A percentile compares a stretch with the other conserved stretches of the same genome.
phyloP scores from a whole-genome alignment of 2,888 invertebrate genomes.

The Sinopyrophorus schimmeli region DNA sequence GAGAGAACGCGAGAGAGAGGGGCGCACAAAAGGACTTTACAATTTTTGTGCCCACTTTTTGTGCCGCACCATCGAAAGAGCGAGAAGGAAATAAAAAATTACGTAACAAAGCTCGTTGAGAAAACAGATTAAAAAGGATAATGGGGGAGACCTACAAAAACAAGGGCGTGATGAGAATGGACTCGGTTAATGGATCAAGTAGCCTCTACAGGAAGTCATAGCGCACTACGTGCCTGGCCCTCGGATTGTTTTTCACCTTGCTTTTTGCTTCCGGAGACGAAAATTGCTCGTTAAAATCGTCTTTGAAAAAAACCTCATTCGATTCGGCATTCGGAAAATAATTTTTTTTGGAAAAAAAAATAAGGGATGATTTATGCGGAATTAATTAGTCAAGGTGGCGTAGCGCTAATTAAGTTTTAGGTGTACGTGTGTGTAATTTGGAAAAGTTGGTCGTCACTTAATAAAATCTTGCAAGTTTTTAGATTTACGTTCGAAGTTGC shows the following conservation, averaged over 20 bases:
- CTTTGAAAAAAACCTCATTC: too few relatives aligned
- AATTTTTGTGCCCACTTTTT: too few relatives aligned
- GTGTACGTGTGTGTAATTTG: constrained; percentile 15
- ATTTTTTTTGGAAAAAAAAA: too few relatives aligned
- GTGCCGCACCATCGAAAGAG: too few relatives aligned
- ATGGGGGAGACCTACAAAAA: constrained; percentile 27
- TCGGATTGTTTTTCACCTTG: constrained; percentile 18
- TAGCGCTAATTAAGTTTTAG: constrained; percentile 19
- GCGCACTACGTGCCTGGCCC: constrained; percentile 21
- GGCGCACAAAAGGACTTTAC: neutral
- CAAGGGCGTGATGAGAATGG: constrained; percentile 28
- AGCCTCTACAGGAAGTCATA: constrained; percentile 23
- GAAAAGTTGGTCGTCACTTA: constrained; percentile 23
- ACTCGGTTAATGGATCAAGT: constrained; percentile 30
- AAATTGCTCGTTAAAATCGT: constrained; percentile 26
- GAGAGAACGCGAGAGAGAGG: too few relatives aligned
- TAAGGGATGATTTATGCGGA: constrained; percentile 4
- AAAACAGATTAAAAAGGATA: constrained; percentile 31
- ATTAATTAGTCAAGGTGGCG: constrained; percentile 11
- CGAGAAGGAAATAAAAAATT: constrained; percentile 13
- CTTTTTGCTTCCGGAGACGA: constrained; percentile 18
- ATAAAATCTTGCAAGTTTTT: constrained; percentile 24
- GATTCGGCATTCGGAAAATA: too few relatives aligned
- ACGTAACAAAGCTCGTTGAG: constrained; percentile 18
- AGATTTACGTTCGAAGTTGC: constrained; percentile 30